Base-by-base conservation (phyloP, 2,888 invertebrate species). In the Hirtodrosophila duncani region DNA sequence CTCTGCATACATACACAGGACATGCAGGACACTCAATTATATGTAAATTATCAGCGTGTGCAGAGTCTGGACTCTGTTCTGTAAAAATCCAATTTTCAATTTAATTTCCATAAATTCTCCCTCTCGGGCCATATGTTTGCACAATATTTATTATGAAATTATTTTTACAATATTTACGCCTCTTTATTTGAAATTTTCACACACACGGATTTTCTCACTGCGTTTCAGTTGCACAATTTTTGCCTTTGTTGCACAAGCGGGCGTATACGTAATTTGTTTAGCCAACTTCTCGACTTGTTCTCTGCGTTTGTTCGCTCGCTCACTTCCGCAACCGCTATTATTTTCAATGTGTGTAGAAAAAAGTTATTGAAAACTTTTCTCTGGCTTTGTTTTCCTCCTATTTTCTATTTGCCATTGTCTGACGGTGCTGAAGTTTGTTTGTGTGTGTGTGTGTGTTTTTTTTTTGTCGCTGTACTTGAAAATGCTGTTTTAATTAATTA, bases 21-120 rank as follows among this genome's bases (percentile, higher is more conserved):
- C 39, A n/a, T n/a, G 10, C 16, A 16, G 7, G 13, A 24, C 48
- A 62, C 42, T 67, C 70, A 67, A 67, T 67, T 67, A 67, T 65
- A 69, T 69, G 70, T 62, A 67, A 69, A 67, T 67, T 67, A 67
- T 69, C 67, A 56, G 65, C 30, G 46, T 33, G 30, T 34, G 31
- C 23, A 20, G 7, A 9, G 33, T n/a, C 10, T 29, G 23, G 24
- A 24, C 31, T 43, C 36, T 27, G 65, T 50, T 57, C 33, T 48
- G 27, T n/a, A n/a, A n/a, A 41, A 36, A 34, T 38, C 41, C 58
- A 60, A 53, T 60, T 60, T 63, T 46, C 66, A 49, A 49, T 49
- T 53, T 41, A 16, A 43, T 51, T 62, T 61, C 41, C 30, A 20
- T 30, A 21, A 9, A 58, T 33, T 64, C 29, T 67, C 27, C 44